Conservation (phyloP, 1,140 invertebrate genomes). For the Magallana ariakensis region DNA sequence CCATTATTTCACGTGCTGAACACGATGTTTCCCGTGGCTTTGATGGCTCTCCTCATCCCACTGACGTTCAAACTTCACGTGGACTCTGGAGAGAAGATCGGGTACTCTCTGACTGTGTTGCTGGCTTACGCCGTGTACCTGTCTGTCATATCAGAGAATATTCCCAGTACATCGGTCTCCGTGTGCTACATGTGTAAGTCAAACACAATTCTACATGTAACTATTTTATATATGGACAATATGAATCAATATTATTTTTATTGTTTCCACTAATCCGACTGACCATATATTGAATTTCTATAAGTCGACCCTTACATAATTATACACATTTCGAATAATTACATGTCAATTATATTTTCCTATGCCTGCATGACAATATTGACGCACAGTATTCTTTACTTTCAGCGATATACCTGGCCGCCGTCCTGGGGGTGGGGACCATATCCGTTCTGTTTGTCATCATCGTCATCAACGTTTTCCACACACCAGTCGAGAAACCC, state of each 20-base stretch:
- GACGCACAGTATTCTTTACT: not conserved
- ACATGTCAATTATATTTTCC: not conserved
- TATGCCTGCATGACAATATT: not conserved
- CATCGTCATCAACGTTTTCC: slow-evolving; percentile 43
- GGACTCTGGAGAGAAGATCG: slow-evolving; percentile 62
- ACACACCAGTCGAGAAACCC: slow-evolving; percentile 23
- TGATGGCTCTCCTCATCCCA: slow-evolving; percentile 92
- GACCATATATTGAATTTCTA: no score
- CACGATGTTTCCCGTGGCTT: slow-evolving; percentile 64
- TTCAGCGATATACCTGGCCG: slow-evolving; percentile 51
- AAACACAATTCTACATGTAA: no score
- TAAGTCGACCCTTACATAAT: no score
- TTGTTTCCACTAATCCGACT: no score
- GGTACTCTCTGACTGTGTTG: slow-evolving; percentile 57
- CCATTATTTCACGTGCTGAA: slow-evolving; percentile 93
- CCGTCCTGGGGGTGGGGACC: slow-evolving; percentile 15
- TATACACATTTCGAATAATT: no score
- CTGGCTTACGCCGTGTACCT: slow-evolving; percentile 61
- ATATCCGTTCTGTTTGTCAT: slow-evolving; percentile 46
- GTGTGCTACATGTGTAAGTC: slow-evolving; percentile 54
- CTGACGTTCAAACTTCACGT: slow-evolving; percentile 95
- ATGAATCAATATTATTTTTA: no score
- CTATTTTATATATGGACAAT: no score
- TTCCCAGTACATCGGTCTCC: slow-evolving; percentile 53
- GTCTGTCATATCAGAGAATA: slow-evolving; percentile 51